Evolutionary conservation across 2,113 vertebrate species (phyloP).

Genomic region (Trematomus loennbergii): DNA sequence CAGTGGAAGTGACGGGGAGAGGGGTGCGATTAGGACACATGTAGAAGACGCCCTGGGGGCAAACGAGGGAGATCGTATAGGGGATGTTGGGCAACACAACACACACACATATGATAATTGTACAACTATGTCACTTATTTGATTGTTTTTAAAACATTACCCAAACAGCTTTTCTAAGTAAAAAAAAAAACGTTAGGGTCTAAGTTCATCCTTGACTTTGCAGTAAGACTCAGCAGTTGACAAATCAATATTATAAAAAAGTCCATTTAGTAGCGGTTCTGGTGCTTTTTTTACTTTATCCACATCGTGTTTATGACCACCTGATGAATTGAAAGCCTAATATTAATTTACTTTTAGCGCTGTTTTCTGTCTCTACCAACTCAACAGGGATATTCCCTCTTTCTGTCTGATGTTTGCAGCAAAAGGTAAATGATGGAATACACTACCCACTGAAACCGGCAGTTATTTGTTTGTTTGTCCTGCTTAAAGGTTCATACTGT

Average conservation of each 20-base stretch:
- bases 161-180: background rate
- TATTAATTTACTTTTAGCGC: background rate
- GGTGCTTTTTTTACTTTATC: background rate
- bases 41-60: slow-evolving; percentile 42
- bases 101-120: background rate
- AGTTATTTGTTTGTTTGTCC: background rate
- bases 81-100: slow-evolving; percentile 20
- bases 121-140: slow-evolving; percentile 1
- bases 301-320: too few species aligned
- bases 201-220: background rate
- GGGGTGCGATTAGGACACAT: slow-evolving; percentile 58
- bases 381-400: background rate
- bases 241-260: background rate
- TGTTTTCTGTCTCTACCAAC: background rate
- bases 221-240: background rate
- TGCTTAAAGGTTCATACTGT: background rate
- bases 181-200: background rate
- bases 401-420: background rate
- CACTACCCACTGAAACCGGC: background rate
- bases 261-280: background rate
- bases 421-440: background rate
- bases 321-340: background rate
- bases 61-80: slow-evolving; percentile 24
- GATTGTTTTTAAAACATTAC: background rate
- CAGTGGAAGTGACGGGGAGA: slow-evolving; percentile 61